Percentiles rank a stretch among this genome's conserved stretches.
Conservation (phyloP, 1,140 invertebrate genomes). For the Tetraneura akinire region DNA sequence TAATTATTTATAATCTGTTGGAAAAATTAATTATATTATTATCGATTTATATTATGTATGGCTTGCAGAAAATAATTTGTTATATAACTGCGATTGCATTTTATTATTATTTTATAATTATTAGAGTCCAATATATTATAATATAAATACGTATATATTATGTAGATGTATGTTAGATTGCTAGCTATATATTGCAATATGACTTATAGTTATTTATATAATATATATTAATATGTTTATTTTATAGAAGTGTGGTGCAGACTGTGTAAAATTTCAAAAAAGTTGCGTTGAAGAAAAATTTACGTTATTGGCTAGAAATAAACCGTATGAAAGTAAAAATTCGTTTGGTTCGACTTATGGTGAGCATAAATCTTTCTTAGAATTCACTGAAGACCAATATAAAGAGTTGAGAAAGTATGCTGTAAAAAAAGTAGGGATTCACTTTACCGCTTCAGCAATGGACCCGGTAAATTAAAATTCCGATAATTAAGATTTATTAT, state of each 20-base stretch:
- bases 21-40: too few species aligned
- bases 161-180: too few species aligned
- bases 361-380: conserved; percentile 72
- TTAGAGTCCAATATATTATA: too few species aligned
- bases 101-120: too few species aligned
- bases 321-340: conserved; percentile 66
- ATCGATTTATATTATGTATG: too few species aligned
- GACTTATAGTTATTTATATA: background rate
- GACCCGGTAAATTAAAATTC: conserved; percentile 68
- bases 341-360: conserved; percentile 79
- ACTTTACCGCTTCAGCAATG: conserved; percentile 79
- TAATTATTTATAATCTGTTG: too few species aligned
- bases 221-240: background rate
- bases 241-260: conserved; percentile 69
- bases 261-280: conserved; percentile 85
- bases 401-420: conserved; percentile 69
- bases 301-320: conserved; percentile 65
- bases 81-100: too few species aligned
- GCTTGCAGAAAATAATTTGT: too few species aligned
- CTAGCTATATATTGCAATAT: background rate
- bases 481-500: too few species aligned
- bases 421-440: conserved; percentile 64
- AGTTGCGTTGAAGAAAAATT: conserved; percentile 72
- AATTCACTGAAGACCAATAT: conserved; percentile 71
- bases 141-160: too few species aligned